Percentiles rank a stretch among this genome's conserved stretches.
Conservation (phyloP, 2,888 invertebrate species). For the Phortica okadai region DNA sequence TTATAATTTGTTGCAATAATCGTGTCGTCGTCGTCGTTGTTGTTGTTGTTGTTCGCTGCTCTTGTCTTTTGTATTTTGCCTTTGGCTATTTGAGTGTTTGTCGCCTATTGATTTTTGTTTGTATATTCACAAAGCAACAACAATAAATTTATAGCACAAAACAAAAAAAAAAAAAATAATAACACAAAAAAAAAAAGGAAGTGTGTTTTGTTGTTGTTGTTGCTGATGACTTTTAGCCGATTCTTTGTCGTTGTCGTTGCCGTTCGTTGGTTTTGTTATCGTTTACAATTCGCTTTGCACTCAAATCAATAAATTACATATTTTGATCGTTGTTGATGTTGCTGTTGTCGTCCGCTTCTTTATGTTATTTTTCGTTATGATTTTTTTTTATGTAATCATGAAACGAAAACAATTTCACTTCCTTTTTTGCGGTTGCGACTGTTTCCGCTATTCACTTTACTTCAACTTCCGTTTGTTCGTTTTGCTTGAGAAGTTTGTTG, state of each 20-base stretch:
- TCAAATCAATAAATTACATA: conserved; percentile 24
- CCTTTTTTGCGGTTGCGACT: not conserved
- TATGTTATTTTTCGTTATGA: not conserved
- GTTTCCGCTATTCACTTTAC: not conserved
- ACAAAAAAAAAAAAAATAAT: not conserved
- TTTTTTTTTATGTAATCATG: conserved; percentile 5
- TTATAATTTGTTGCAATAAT: no score
- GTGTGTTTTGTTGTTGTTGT: conserved; percentile 40
- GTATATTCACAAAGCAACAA: no score
- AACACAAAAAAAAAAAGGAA: conserved; percentile 26
- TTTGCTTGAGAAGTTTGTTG: not conserved
- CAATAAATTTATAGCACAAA: not conserved
- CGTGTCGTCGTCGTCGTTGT: conserved; percentile 32
- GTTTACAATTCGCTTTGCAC: not conserved
- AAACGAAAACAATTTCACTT: conserved; percentile 19
- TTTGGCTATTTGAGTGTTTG: conserved; percentile 52
- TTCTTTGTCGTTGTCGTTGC: conserved; percentile 22
- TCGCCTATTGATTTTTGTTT: conserved; percentile 20
- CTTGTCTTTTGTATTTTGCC: conserved; percentile 39
- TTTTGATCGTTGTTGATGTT: not conserved
- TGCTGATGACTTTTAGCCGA: conserved; percentile 25
- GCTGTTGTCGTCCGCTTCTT: not conserved
- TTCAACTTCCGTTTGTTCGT: not conserved
- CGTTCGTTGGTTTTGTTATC: conserved; percentile 33
- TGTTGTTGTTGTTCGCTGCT: conserved; percentile 39